Base-by-base conservation (phyloP, 2,797 vertebrate species). In the Lacerta agilis region DNA sequence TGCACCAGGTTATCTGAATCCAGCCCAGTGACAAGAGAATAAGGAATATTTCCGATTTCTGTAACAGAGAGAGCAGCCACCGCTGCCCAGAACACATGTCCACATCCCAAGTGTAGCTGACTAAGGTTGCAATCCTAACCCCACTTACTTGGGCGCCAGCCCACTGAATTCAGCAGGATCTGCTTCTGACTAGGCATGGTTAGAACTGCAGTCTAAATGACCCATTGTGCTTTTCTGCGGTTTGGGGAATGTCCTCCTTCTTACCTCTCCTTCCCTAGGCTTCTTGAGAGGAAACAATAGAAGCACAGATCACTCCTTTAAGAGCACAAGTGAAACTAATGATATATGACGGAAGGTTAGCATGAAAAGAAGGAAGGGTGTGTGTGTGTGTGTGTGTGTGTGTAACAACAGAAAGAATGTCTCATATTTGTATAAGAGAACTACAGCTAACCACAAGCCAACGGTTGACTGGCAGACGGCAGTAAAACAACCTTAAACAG, bases 381-480 rank as follows among this genome's bases (percentile, higher is more conserved):
- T 11, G 45, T 11, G 10, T 49, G 58, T 17, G 55, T 9, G 43
- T 45, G 43, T 45, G 45, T 10, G 45, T 45, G 45, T 49, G 18
- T 2, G 33, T 27, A 61, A 43, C 7, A 36, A 10, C 61, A 90
- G 89, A 87, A 1, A 25, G 29, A 87, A 66, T 4, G 45, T 79
- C 92, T 38, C 58, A 6, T 61, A 82, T 82, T 49, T 77, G 78
- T 91, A 90, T 8, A 69, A 20, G 75, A 80, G 83, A 92, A 85
- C 69, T 75, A 69, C 88, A 93, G 90, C 41, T 76, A 95, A 93
- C 69, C 93, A 91, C 90, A 90, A 86, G 66, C 72, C 90, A 89
- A 86, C 83, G 81, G 83, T 0, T 79, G 92, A 95, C 88, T 5
- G 66, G 88, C 83, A 91, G 91, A 84, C 89, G 89, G 88, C 73